phyloP scores from a whole-genome alignment of 2,797 vertebrate genomes.

The Acanthis flammea region DNA sequence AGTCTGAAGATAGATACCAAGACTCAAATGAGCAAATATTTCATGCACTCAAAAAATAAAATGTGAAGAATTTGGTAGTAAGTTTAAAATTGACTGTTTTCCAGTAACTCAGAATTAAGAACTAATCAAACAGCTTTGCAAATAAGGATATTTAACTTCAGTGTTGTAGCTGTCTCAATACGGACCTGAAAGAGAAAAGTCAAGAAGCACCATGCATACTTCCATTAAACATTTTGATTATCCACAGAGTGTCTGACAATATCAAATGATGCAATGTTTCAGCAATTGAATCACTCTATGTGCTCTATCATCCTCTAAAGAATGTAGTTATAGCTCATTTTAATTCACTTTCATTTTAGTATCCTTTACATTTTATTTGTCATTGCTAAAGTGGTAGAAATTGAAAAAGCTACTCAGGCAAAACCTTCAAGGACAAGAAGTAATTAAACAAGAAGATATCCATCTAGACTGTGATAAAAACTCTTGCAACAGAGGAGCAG shows the following conservation, averaged over 20 bases:
- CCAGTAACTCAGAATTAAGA: not conserved
- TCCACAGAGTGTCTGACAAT: not conserved
- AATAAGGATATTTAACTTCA: conserved; percentile 96
- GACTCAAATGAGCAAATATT: not conserved
- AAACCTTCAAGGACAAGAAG: not conserved
- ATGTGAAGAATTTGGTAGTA: not conserved
- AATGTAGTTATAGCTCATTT: not conserved
- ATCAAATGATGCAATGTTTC: not conserved
- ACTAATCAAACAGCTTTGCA: not conserved
- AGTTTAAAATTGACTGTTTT: not conserved
- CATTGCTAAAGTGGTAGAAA: not conserved
- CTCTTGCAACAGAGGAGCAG: not conserved
- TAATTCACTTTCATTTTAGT: not conserved
- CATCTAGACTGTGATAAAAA: not conserved
- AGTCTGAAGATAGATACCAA: fast-evolving
- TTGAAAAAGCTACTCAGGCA: not conserved
- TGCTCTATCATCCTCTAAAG: not conserved
- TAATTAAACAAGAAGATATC: not conserved
- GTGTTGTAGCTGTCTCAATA: conserved; percentile 93
- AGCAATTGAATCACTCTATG: not conserved
- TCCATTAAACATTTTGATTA: not conserved
- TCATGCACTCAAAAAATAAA: not conserved
- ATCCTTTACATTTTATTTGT: not conserved
- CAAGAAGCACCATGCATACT: fast-evolving
- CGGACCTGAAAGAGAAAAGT: conserved; percentile 83